A percentile compares a stretch with the other conserved stretches of the same genome.
phyloP scores from a whole-genome alignment of 2,888 invertebrate genomes.

The Perdita meconis region DNA sequence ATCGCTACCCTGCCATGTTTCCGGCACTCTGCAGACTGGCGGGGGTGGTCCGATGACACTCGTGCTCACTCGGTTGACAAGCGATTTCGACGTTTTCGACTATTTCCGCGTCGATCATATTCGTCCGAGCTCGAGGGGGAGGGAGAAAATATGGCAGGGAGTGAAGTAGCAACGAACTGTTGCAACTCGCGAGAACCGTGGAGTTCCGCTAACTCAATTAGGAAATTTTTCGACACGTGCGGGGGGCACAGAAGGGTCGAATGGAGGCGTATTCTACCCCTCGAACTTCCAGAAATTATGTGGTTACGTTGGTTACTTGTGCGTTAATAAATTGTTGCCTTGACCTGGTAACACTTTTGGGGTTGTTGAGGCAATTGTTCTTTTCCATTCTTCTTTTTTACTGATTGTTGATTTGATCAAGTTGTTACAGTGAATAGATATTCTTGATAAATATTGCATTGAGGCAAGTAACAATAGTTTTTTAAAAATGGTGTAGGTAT shows the following conservation, averaged over 20 bases:
- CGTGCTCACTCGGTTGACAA: slow-evolving; percentile 60
- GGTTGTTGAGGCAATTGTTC: too few relatives aligned
- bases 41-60: slow-evolving; percentile 66
- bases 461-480: too few relatives aligned
- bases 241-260: too few relatives aligned
- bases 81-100: slow-evolving; percentile 58
- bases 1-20: slow-evolving; percentile 78
- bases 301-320: too few relatives aligned
- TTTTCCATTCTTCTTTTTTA: too few relatives aligned
- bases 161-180: not conserved
- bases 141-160: not conserved
- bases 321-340: too few relatives aligned
- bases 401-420: too few relatives aligned
- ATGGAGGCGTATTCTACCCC: too few relatives aligned
- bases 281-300: not conserved
- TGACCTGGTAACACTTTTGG: too few relatives aligned
- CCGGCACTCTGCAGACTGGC: slow-evolving; percentile 72
- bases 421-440: too few relatives aligned
- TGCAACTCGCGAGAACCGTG: not conserved
- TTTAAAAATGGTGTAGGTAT: too few relatives aligned
- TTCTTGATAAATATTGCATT: too few relatives aligned
- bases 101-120: slow-evolving; percentile 21
- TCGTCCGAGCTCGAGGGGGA: not conserved
- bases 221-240: not conserved
- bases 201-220: not conserved